phyloP scores from a whole-genome alignment of 1,140 invertebrate species.

The Pseudomyrmex pallidus region DNA sequence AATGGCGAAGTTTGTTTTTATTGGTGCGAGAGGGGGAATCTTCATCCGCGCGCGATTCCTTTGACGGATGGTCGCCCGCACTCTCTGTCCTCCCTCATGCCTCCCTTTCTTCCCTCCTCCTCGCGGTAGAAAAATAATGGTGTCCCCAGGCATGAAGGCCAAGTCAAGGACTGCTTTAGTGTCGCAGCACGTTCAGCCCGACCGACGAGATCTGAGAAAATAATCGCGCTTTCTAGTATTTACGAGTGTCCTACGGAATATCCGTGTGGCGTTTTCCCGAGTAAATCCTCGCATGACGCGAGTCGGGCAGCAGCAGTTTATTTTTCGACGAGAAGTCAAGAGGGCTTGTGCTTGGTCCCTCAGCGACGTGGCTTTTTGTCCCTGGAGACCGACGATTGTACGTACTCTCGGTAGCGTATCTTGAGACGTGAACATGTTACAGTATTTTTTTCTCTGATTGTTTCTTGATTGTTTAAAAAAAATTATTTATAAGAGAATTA shows the following conservation, averaged over 20 bases:
- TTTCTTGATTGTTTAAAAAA: too few relatives aligned
- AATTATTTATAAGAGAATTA: background rate
- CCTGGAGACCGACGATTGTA: background rate
- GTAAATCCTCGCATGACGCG: constrained; percentile 68
- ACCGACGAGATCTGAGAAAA: constrained; percentile 73
- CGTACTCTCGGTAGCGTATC: background rate
- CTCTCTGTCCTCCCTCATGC: background rate
- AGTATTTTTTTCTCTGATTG: constrained; percentile 11
- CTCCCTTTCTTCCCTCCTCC: background rate
- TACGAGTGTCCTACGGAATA: constrained; percentile 69
- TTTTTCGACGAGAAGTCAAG: constrained; percentile 68
- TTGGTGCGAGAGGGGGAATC: constrained; percentile 64
- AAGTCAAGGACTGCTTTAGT: constrained; percentile 65
- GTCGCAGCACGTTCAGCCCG: constrained; percentile 67
- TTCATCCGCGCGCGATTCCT: constrained; percentile 66
- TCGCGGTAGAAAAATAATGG: constrained; percentile 74
- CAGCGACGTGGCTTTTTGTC: constrained; percentile 26
- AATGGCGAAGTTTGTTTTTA: constrained; percentile 76
- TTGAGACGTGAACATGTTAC: background rate
- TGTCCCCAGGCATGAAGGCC: constrained; percentile 41
- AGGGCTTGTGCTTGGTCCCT: constrained; percentile 34
- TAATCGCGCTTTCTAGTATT: constrained; percentile 77
- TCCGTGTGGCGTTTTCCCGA: constrained; percentile 63
- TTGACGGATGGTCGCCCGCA: constrained; percentile 67
- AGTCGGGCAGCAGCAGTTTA: constrained; percentile 61